These are phyloP conservation scores for Balanococcus diminutus DNA, from an alignment of 2,888 invertebrate genomes.

Conservation along the genomic window DNA sequence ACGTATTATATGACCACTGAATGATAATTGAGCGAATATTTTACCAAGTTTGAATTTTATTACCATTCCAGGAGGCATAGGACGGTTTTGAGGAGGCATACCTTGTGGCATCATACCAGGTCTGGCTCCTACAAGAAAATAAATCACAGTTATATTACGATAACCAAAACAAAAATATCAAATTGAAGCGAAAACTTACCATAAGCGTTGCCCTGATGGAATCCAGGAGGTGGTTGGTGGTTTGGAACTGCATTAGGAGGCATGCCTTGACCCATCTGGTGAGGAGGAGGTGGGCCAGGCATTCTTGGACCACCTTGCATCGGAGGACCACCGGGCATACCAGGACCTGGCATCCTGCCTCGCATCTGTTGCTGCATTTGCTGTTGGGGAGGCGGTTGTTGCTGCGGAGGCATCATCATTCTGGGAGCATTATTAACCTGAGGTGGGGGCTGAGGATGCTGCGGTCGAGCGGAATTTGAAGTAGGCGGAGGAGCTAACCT, in stretches of 20 bases:
- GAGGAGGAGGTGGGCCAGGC: conserved; percentile 62
- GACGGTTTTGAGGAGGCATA: conserved; percentile 63
- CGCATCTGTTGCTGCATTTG: conserved; percentile 61
- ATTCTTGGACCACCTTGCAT: conserved; percentile 66
- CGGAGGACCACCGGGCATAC: conserved; percentile 66
- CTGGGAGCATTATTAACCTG: conserved; percentile 66
- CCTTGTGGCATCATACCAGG: conserved; percentile 66
- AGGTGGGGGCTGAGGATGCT: conserved; percentile 57
- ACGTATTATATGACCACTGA: neutral
- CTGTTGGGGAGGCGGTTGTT: conserved; percentile 53
- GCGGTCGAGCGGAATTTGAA: conserved; percentile 62
- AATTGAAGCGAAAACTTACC: conserved; percentile 61
- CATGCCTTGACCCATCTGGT: conserved; percentile 60
- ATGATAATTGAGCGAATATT: neutral
- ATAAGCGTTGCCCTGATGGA: conserved; percentile 64
- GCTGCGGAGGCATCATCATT: conserved; percentile 55
- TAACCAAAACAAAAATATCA: neutral
- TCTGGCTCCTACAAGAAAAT: conserved; percentile 62
- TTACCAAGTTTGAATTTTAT: too few relatives aligned
- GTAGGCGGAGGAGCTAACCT: conserved; percentile 82
- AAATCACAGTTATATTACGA: neutral
- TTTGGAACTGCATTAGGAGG: conserved; percentile 63
- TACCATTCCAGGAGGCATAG: conserved; percentile 63
- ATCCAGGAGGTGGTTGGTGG: conserved; percentile 63
- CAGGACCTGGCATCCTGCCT: conserved; percentile 64